Conservation (phyloP, 2,113 vertebrate species). For the Cnemophilus loriae region DNA sequence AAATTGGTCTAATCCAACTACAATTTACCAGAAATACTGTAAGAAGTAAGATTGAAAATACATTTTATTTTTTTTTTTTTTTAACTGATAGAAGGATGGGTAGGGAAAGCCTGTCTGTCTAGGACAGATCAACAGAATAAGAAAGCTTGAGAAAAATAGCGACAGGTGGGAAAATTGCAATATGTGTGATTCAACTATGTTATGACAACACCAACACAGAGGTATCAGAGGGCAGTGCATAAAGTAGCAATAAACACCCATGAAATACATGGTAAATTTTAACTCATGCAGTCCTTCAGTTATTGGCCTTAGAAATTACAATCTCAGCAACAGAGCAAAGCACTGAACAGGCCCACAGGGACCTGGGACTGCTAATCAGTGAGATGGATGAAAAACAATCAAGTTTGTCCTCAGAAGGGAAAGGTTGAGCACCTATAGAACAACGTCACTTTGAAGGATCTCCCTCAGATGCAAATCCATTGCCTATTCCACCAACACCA, state of each 20-base stretch:
- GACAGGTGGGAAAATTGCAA: not conserved
- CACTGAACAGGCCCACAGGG: not conserved
- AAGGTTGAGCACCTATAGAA: not conserved
- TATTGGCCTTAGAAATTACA: not conserved
- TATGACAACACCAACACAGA: not conserved
- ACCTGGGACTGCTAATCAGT: not conserved
- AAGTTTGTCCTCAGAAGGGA: not conserved
- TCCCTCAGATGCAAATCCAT: not conserved
- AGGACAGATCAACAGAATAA: not conserved
- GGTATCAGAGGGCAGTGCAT: not conserved
- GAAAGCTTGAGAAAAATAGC: not conserved
- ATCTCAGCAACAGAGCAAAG: not conserved
- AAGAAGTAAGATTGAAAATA: not conserved
- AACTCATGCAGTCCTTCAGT: not conserved
- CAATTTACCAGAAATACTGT: conserved; percentile 19
- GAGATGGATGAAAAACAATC: not conserved
- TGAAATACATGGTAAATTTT: not conserved
- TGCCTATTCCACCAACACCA: not conserved
- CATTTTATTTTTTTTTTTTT: not conserved
- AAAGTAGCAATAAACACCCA: not conserved
- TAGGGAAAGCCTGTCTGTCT: not conserved
- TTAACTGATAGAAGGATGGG: not conserved
- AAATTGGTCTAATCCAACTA: conserved; percentile 51
- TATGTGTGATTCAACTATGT: not conserved
- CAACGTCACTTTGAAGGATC: not conserved